Evolutionary conservation across 1,140 invertebrate species (phyloP), one percentile per base, ranked within the genome.

Genomic region (Bombus sibiricus): DNA sequence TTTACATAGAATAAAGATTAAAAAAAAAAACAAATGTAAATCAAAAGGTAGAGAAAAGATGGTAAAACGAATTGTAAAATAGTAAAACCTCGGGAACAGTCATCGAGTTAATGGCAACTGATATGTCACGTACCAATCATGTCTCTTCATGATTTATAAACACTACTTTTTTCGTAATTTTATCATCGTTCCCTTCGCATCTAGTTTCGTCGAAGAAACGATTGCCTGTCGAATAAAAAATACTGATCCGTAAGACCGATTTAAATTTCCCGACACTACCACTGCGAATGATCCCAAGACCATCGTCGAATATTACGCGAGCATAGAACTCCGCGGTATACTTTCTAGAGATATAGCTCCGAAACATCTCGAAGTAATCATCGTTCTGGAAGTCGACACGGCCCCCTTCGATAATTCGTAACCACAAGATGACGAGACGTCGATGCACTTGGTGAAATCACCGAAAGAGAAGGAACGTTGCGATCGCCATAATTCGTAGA

Each of bases 311-410:
- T 34, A 59, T 71, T 66, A 28, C 34, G 37, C 41, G n/a, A 43
- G 47, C 41, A 37, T 83, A 68, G 32, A 83, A 83, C 47, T 74
- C 75, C 81, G 62, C 28, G 76, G 80, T 53, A 64, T 78, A 77
- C 32, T 37, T 25, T 47, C 68, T 25, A 37, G 37, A 72, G 68
- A 66, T 41, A 62, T 32, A 85, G 43, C 57, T 53, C 6, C 47
- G 47, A 68, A 39, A 22, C 66, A 43, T 41, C 47, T 32, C 64
- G 81, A 68, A 80, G 25, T 57, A 85, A 88, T 81, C 77, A 69
- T 53, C 47, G 47, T 84, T 85, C 57, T 83, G 79, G 87, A 89
- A 89, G 83, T 88, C 80, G 85, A 74, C 76, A 79, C 53, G 47
- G 59, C 43, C 73, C 69, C 53, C 62, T 68, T 64, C 78, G 82